Base-by-base conservation (phyloP, 1,140 invertebrate genomes). In the Elymnias hypermnestra region DNA sequence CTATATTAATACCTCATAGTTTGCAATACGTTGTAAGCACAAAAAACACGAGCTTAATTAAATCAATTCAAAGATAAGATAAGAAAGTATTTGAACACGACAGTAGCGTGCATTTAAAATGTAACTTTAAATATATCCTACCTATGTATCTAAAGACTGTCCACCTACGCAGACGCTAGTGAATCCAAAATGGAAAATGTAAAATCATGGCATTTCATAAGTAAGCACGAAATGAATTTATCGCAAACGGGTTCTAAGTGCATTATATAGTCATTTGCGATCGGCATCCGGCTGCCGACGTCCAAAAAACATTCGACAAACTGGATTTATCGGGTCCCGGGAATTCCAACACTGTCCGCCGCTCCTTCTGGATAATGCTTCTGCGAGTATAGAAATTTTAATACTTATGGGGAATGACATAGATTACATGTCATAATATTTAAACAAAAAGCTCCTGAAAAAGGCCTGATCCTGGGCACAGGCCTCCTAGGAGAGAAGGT, bases 191-290 rank as follows among this genome's bases (percentile, higher is more conserved):
- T 15, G 22, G 13, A 40, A 12, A 40, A 40, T 40, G 22, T 13
- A 26, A 38, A 38, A 25, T 38, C 22, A 25, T 7, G 6, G 22
- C 18, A 31, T 36, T 38, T 39, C 15, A 39, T 17, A 47, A 29
- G 33, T 17, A 13, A 13, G 29, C 12, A 48, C 36, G 35, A 55
- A 50, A 50, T 45, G 45, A 52, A 52, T 52, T 44, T 28, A 50
- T 41, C 38, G 39, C 9, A 31, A 56, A 58, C 52, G 26, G 40
- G 45, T 52, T 46, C 44, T 13, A 42, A 55, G 46, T 40, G 47
- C 53, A 60, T 60, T 60, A 56, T 60, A 56, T 52, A 60, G 53
- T 60, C 53, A 60, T 60, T 60, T 60, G 57, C 46, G 53, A 51
- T 29, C 28, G 49, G 49, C 41, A 53, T 52, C 44, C 57, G 25